Evolutionary conservation across 2,888 invertebrate genomes (phyloP).

Genomic region (Rhingia campestris): DNA sequence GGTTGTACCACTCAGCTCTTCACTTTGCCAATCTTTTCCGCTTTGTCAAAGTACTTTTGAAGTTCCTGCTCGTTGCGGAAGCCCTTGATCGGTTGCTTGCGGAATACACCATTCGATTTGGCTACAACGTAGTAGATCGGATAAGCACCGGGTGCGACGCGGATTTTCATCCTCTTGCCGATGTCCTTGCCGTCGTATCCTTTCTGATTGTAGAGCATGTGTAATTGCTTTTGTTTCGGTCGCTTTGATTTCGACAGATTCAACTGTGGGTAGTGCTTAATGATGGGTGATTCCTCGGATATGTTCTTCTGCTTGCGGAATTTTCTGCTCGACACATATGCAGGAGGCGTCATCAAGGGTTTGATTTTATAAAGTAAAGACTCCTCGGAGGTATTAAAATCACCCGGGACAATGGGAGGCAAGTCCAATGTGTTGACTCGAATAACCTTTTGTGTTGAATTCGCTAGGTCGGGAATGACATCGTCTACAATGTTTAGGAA

Average conservation of each 20-base stretch:
- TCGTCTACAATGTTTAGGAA: constrained; percentile 78
- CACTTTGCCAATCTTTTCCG: constrained; percentile 51
- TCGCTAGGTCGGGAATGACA: constrained; percentile 78
- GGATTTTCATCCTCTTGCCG: constrained; percentile 77
- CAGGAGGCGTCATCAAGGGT: constrained; percentile 74
- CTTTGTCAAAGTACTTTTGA: constrained; percentile 77
- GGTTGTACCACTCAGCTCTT: constrained; percentile 49
- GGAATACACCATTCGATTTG: constrained; percentile 81
- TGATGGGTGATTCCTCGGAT: constrained; percentile 74
- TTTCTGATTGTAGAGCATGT: constrained; percentile 76
- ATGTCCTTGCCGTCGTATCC: constrained; percentile 56
- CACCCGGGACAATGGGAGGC: constrained; percentile 75
- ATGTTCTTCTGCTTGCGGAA: constrained; percentile 37
- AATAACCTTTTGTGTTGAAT: constrained; percentile 78
- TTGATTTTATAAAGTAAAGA: constrained; percentile 80
- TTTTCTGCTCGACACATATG: constrained; percentile 51
- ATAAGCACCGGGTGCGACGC: constrained; percentile 80
- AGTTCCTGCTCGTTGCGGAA: constrained; percentile 79
- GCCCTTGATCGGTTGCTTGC: constrained; percentile 80
- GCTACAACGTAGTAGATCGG: constrained; percentile 80
- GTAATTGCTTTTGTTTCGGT: constrained; percentile 78
- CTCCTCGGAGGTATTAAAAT: constrained; percentile 75
- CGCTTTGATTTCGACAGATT: constrained; percentile 75
- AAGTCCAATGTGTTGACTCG: constrained; percentile 79
- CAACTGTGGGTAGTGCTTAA: constrained; percentile 75